Evolutionary conservation across 2,797 vertebrate species (phyloP).

Genomic region (Lacerta viridis): DNA sequence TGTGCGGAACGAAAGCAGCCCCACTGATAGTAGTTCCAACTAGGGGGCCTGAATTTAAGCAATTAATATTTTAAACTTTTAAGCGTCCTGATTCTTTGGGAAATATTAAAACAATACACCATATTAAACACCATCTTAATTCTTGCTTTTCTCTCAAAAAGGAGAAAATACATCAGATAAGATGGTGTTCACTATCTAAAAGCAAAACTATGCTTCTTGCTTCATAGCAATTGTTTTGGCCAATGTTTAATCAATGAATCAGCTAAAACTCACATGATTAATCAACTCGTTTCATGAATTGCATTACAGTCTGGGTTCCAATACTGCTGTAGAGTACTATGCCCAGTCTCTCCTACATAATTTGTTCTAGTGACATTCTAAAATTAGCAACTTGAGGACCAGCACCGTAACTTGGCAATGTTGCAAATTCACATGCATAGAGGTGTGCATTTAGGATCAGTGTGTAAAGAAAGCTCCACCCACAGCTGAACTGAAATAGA

Average conservation of each 20-base stretch:
- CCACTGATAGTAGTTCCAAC: not conserved
- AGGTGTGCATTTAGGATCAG: not conserved
- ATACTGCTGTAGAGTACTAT: not conserved
- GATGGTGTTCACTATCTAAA: not conserved
- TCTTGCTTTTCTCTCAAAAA: not conserved
- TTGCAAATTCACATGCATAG: not conserved
- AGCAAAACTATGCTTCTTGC: not conserved
- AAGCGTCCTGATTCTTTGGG: not conserved
- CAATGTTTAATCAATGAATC: conserved; percentile 1
- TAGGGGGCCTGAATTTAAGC: not conserved
- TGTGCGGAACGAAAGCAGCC: not conserved
- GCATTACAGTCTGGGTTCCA: not conserved
- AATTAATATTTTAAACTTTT: not conserved
- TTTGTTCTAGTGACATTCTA: not conserved
- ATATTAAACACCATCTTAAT: not conserved
- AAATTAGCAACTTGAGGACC: not conserved
- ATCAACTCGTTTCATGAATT: not conserved
- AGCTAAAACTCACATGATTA: not conserved
- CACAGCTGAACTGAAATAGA: not conserved
- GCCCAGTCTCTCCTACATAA: not conserved
- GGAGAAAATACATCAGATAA: not conserved
- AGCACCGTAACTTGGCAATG: not conserved
- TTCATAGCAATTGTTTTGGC: not conserved
- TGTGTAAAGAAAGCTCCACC: not conserved
- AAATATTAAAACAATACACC: not conserved